Evolutionary conservation across 2,113 vertebrate species (phyloP).

Genomic region (Spea multiplicata): DNA sequence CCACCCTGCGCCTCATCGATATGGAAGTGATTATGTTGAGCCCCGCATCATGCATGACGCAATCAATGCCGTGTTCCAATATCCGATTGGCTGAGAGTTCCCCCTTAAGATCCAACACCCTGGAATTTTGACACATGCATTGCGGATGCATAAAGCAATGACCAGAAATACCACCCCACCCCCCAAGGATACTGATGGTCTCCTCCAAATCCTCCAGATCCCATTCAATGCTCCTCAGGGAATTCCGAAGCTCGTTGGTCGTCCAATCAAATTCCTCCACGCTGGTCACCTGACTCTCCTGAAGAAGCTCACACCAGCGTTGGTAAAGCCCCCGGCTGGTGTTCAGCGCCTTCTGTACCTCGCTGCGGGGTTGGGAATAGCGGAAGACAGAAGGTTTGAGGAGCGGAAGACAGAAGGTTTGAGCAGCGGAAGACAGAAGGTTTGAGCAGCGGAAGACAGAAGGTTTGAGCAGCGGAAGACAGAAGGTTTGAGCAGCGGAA

Average conservation of each 20-base stretch:
- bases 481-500: too few relatives aligned
- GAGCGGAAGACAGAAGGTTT: background rate
- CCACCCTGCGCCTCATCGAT: too few relatives aligned
- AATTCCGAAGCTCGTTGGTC: conserved; percentile 95
- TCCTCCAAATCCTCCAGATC: conserved; percentile 96
- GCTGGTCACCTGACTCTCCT: conserved; percentile 77
- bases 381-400: too few relatives aligned
- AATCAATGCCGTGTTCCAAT: too few relatives aligned
- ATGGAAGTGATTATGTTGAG: too few relatives aligned
- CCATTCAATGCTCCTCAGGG: conserved; percentile 95
- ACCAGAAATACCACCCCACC: background rate
- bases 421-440: too few relatives aligned
- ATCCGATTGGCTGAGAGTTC: too few relatives aligned
- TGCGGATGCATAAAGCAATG: background rate
- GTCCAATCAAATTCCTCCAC: conserved; percentile 97
- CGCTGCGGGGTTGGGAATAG: conserved; percentile 62
- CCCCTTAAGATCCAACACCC: too few relatives aligned
- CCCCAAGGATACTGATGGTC: conserved; percentile 94
- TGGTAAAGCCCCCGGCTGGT: conserved; percentile 91
- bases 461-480: too few relatives aligned
- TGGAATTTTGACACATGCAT: too few relatives aligned
- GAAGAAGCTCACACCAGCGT: conserved; percentile 87
- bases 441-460: too few relatives aligned
- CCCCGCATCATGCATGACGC: too few relatives aligned
- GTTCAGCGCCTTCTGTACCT: conserved; percentile 95